phyloP scores from a whole-genome alignment of 53 echinoderm and acorn worm genomes.

The Patiria pectinifera region DNA sequence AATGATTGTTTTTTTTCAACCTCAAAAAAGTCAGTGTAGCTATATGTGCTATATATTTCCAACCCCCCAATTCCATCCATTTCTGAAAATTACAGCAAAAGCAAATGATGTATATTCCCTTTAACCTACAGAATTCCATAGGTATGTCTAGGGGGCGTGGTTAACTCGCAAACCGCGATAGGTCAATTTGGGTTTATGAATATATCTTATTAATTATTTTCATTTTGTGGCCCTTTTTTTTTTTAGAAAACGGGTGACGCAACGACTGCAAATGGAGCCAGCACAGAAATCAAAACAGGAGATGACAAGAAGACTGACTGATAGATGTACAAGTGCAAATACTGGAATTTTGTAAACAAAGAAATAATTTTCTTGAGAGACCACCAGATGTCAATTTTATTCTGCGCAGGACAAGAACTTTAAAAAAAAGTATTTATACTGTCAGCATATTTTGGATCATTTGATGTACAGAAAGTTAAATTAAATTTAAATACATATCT shows the following conservation, averaged over 20 bases:
- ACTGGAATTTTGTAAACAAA: neutral
- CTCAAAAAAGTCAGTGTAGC: too few relatives aligned
- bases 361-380: neutral
- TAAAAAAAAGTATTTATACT: neutral
- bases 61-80: too few relatives aligned
- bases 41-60: too few relatives aligned
- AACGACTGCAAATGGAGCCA: slow-evolving; percentile 27
- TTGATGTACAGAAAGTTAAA: neutral
- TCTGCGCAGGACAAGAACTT: neutral
- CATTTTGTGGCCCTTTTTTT: neutral
- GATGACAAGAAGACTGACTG: slow-evolving; percentile 81
- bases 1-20: too few relatives aligned
- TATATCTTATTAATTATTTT: neutral
- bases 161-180: too few relatives aligned
- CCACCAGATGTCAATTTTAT: neutral
- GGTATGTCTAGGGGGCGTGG: too few relatives aligned
- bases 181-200: too few relatives aligned
- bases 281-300: slow-evolving; percentile 48
- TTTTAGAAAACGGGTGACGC: slow-evolving; percentile 1
- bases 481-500: neutral
- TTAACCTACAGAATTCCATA: too few relatives aligned
- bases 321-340: neutral
- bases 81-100: too few relatives aligned
- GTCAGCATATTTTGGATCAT: neutral
- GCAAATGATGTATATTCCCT: too few relatives aligned